Evolutionary conservation across 2,113 vertebrate genomes (phyloP).

Genomic region (Gobio gobio): DNA sequence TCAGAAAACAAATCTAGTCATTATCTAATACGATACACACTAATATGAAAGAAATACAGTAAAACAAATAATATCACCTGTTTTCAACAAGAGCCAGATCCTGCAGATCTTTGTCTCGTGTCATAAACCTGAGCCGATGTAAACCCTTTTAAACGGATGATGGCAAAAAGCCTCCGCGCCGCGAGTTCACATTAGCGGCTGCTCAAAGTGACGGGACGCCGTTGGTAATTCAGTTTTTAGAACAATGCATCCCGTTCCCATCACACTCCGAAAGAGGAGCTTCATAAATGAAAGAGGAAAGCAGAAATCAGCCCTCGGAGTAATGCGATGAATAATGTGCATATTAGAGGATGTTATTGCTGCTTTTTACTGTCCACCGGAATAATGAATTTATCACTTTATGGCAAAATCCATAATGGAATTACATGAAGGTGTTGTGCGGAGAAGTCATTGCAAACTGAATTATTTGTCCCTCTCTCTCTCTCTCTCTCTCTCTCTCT

Average conservation of each 20-base stretch:
- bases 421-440: constrained; percentile 81
- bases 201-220: constrained; percentile 21
- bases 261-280: constrained; percentile 27
- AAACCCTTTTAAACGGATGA: constrained; percentile 6
- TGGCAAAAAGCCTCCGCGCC: not conserved
- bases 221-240: constrained; percentile 41
- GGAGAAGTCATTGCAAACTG: constrained; percentile 79
- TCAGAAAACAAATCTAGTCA: not conserved
- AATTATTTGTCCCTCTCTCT: constrained; percentile 71
- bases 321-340: constrained; percentile 66
- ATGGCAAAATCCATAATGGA: constrained; percentile 80
- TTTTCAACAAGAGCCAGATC: not conserved
- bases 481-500: constrained; percentile 11
- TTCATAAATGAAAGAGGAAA: constrained; percentile 49
- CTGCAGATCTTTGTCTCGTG: not conserved
- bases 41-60: not conserved
- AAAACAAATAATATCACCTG: not conserved
- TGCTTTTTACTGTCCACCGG: constrained; percentile 70
- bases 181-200: constrained; percentile 26
- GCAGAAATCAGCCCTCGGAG: constrained; percentile 43
- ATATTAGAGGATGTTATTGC: constrained; percentile 75
- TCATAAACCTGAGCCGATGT: not conserved
- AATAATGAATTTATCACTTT: constrained; percentile 80
- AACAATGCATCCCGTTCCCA: constrained; percentile 39
- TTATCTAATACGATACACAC: not conserved